Evolutionary conservation across 2,888 invertebrate species (phyloP).

Genomic region (Acanthococcus lagerstroemiae): DNA sequence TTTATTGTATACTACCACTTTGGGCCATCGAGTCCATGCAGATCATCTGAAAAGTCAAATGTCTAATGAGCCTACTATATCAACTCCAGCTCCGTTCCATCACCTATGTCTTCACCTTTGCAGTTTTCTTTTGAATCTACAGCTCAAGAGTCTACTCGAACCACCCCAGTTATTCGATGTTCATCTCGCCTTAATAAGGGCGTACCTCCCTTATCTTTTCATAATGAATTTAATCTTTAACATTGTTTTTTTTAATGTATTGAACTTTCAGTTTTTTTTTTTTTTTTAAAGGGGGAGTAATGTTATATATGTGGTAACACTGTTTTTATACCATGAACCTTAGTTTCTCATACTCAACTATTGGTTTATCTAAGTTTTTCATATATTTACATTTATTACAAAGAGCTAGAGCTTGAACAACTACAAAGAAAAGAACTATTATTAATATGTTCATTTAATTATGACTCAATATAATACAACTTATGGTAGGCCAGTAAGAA

Average conservation of each 20-base stretch:
- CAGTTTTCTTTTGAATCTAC: background rate
- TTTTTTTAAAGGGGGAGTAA: background rate
- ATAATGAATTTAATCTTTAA: background rate
- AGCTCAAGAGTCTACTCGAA: background rate
- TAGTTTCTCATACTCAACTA: no score
- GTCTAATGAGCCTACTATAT: background rate
- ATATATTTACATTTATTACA: no score
- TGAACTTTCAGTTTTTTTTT: background rate
- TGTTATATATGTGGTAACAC: no score
- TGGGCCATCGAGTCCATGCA: background rate
- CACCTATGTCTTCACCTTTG: background rate
- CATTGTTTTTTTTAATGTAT: background rate
- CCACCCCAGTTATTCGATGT: background rate
- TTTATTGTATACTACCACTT: background rate
- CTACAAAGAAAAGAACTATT: no score
- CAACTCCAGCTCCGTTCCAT: background rate
- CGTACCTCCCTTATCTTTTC: background rate
- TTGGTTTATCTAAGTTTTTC: no score
- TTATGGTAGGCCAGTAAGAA: constrained; percentile 4
- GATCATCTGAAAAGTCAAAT: background rate
- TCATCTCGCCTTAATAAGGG: background rate
- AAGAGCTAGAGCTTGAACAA: no score
- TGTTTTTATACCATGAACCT: no score
- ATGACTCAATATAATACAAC: constrained; percentile 8
- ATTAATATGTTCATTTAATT: no score